Evolutionary conservation across 2,797 vertebrate genomes (phyloP).

Genomic region (Enteromius fasciolatus): DNA sequence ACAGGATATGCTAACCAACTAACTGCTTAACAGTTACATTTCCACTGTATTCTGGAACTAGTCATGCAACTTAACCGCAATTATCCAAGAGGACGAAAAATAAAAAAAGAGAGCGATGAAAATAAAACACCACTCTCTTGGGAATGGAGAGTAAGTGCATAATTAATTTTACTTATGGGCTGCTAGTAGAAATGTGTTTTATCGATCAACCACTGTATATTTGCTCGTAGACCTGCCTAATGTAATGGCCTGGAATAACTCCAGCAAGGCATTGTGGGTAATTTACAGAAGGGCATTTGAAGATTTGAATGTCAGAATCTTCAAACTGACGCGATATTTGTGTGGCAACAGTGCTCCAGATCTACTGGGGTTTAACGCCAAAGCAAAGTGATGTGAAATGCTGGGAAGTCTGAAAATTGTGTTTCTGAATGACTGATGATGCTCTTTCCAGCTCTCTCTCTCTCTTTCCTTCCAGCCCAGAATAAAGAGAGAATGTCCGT

Average conservation of each 20-base stretch:
- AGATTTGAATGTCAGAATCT: conserved; percentile 38
- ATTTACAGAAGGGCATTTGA: conserved; percentile 33
- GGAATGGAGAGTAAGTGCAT: conserved; percentile 37
- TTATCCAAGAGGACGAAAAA: conserved; percentile 13
- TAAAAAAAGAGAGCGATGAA: conserved; percentile 7
- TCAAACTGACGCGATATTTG: conserved; percentile 22
- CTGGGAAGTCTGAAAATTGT: conserved; percentile 19
- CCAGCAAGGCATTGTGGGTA: conserved; percentile 39
- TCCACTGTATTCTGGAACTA: conserved; percentile 12
- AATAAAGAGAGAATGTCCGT: not conserved
- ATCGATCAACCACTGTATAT: conserved; percentile 55
- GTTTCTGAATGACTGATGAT: conserved; percentile 31
- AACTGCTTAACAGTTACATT: not conserved
- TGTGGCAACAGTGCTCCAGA: not conserved
- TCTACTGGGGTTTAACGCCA: not conserved
- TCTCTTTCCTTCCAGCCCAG: not conserved
- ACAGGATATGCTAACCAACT: not conserved
- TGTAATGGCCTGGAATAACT: conserved; percentile 56
- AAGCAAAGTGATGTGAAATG: conserved; percentile 22
- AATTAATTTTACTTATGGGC: conserved; percentile 54
- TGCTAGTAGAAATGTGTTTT: conserved; percentile 53
- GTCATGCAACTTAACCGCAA: conserved; percentile 19
- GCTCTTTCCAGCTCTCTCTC: not conserved
- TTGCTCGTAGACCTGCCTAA: conserved; percentile 36
- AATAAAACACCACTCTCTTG: conserved; percentile 22